Evolutionary conservation across 1,140 invertebrate species (phyloP).

Genomic region (Drosophila quadrilineata): DNA sequence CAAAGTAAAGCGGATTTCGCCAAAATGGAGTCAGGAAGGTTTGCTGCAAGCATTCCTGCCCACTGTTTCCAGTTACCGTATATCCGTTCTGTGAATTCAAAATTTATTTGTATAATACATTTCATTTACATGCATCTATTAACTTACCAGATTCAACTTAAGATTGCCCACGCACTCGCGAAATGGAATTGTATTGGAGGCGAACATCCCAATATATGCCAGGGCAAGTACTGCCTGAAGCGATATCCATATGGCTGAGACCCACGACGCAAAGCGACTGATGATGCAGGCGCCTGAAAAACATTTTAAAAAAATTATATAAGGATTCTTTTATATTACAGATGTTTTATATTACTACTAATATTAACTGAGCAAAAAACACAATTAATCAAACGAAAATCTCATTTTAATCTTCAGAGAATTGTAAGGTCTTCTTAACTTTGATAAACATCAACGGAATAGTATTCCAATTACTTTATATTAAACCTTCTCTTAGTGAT

Average conservation of each 20-base stretch:
- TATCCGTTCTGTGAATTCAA: slow-evolving; percentile 57
- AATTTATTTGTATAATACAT: background rate
- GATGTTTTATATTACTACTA: background rate
- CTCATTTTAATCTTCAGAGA: no score
- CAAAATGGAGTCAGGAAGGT: slow-evolving; percentile 80
- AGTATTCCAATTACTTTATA: no score
- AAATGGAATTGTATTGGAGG: slow-evolving; percentile 70
- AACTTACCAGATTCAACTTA: slow-evolving; percentile 58
- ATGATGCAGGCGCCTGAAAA: slow-evolving; percentile 73
- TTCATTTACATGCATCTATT: background rate
- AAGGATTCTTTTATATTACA: background rate
- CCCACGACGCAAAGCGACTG: slow-evolving; percentile 78
- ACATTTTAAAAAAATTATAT: background rate
- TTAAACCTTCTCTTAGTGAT: no score
- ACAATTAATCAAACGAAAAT: no score
- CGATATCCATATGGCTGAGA: slow-evolving; percentile 78
- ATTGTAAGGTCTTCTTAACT: no score
- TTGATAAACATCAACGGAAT: no score
- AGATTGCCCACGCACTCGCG: slow-evolving; percentile 69
- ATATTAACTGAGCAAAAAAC: no score
- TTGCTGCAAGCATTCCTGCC: slow-evolving; percentile 73
- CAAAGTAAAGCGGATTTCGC: slow-evolving; percentile 77
- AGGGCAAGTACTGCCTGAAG: slow-evolving; percentile 75
- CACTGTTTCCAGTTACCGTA: slow-evolving; percentile 54
- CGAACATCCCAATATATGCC: slow-evolving; percentile 77